Evolutionary conservation across 2,113 vertebrate genomes (phyloP), one percentile per base, ranked within the genome.

Genomic region (Mugil cephalus): DNA sequence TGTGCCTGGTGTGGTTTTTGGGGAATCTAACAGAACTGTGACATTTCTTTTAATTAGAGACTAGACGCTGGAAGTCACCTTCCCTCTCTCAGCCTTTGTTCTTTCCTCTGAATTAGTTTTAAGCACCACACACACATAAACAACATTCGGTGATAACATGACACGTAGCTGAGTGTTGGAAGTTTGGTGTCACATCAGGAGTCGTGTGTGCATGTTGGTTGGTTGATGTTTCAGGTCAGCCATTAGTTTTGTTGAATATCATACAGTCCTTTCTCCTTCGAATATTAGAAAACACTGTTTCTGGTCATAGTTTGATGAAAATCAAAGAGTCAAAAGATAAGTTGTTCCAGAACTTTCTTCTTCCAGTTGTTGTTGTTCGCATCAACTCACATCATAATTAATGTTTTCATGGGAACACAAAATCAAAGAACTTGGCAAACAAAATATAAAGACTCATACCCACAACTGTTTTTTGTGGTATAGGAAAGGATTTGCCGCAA

Each of bases 41-140:
- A 77, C 48, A 56, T 17, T 65, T 19, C n/a, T 69, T 79, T 87
- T 89, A 81, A 85, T 89, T 84, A 87, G 64, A 86, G 69, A 83
- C 63, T 18, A 75, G 74, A 48, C 54, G 18, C 73, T 76, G 69
- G 56, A 58, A 24, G 62, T 5, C 54, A 62, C 13, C 1, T 56
- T 45, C 8, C 52, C 10, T 12, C 10, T 14, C 11, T 70, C 46
- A 45, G 46, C 43, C 58, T 48, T 35, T 45, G 9, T 42, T 43
- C 12, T 21, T 43, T 51, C 13, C 55, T 9, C n/a, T n/a, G n/a
- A n/a, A n/a, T 30, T 2, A 13, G 7, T 24, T 51, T 53, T 13
- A 45, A 47, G 42, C 39, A n/a, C 3, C 45, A 48, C 15, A 65
- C 34, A 53, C 21, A 30, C 21, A 76, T 38, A 17, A 36, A 6